phyloP scores from a whole-genome alignment of 2,888 invertebrate species.

The Mycalesis mineus region DNA sequence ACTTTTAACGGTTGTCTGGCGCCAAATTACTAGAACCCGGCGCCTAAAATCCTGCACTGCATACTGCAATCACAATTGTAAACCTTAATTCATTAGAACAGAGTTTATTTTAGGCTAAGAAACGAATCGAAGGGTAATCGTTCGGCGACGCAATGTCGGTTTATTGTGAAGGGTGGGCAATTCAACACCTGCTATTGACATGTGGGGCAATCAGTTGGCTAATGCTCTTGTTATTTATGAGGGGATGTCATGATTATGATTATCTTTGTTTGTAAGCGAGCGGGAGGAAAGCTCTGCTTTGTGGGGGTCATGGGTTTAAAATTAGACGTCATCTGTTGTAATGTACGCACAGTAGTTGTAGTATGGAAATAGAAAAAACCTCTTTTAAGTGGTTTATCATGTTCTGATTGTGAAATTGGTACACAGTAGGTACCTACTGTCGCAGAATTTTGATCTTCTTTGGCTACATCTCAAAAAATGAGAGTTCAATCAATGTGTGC shows the following conservation, averaged over 20 bases:
- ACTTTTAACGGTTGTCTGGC: conserved; percentile 59
- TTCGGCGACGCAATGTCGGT: conserved; percentile 29
- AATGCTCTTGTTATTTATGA: conserved; percentile 18
- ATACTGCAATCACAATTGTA: conserved; percentile 13
- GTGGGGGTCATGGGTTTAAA: too few relatives aligned
- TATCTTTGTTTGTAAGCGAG: background rate
- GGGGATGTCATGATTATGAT: background rate
- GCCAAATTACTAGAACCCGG: conserved; percentile 55
- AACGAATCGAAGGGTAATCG: conserved; percentile 19
- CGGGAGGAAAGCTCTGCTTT: too few relatives aligned
- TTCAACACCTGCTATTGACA: conserved; percentile 28
- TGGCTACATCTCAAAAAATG: too few relatives aligned
- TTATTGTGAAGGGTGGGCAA: conserved; percentile 21
- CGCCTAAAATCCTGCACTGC: conserved; percentile 36
- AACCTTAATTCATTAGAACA: conserved; percentile 20
- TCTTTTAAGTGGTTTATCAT: too few relatives aligned
- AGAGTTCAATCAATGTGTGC: too few relatives aligned
- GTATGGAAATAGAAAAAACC: too few relatives aligned
- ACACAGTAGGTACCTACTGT: too few relatives aligned
- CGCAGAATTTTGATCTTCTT: too few relatives aligned
- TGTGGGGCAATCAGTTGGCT: conserved; percentile 19
- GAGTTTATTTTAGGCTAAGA: conserved; percentile 22
- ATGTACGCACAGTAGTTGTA: too few relatives aligned
- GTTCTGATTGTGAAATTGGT: too few relatives aligned
- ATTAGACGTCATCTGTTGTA: too few relatives aligned